A percentile compares a stretch with the other conserved stretches of the same genome.
Conservation (phyloP, 2,797 vertebrate species). For the Eremophila alpestris region DNA sequence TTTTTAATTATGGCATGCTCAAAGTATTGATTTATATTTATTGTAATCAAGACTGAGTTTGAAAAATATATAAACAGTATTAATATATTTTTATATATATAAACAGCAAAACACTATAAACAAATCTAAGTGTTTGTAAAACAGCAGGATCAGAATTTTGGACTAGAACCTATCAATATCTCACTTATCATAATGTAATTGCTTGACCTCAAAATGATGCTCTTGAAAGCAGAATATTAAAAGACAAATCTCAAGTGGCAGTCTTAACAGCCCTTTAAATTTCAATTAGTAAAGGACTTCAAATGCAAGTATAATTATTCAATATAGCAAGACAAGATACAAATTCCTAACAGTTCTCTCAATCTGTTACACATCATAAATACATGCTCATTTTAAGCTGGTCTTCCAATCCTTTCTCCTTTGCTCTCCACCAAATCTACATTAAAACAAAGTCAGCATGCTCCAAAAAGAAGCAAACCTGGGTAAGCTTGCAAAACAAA, state of each 20-base stretch:
- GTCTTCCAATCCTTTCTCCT: neutral
- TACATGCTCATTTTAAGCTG: neutral
- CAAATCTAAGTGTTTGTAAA: neutral
- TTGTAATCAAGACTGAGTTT: neutral
- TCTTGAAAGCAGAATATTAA: neutral
- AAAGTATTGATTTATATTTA: neutral
- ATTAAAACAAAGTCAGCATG: neutral
- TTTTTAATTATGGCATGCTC: no score
- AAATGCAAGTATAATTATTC: neutral
- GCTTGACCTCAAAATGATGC: neutral
- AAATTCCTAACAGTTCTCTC: neutral
- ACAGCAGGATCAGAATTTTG: neutral
- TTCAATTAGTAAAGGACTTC: neutral
- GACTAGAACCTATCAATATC: neutral
- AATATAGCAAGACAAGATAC: neutral
- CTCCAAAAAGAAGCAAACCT: neutral
- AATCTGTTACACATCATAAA: neutral
- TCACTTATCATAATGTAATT: neutral
- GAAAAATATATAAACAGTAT: neutral
- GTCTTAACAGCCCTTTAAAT: neutral
- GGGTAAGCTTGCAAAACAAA: neutral
- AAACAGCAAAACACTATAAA: neutral
- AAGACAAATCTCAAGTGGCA: neutral
- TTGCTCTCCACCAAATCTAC: neutral
- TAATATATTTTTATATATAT: no score